phyloP scores from a whole-genome alignment of 2,113 vertebrate species.

The Gasterosteus aculeatus region DNA sequence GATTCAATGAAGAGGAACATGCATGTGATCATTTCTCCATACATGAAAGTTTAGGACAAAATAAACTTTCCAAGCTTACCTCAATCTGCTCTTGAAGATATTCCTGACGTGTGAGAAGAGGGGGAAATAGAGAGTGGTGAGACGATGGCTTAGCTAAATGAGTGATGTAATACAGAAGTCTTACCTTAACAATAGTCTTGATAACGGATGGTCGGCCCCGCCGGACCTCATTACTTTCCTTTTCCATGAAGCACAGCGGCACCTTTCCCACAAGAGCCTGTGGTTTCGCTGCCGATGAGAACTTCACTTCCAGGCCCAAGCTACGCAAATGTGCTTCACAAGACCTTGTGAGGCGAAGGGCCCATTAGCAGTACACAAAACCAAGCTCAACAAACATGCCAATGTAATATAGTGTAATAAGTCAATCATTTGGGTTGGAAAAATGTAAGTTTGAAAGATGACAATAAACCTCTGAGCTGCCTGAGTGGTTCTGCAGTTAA shows the following conservation, averaged over 20 bases:
- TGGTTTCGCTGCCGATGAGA: conserved; percentile 78
- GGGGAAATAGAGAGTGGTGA: background rate
- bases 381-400: too few species aligned
- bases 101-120: conserved; percentile 81
- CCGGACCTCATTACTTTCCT: conserved; percentile 89
- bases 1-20: background rate
- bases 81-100: conserved; percentile 92
- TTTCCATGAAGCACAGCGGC: conserved; percentile 92
- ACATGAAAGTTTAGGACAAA: background rate
- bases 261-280: conserved; percentile 87
- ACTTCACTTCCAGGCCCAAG: conserved; percentile 88
- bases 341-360: conserved; percentile 79
- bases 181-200: conserved; percentile 89
- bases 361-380: background rate
- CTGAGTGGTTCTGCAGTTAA: background rate
- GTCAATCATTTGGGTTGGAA: background rate
- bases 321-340: conserved; percentile 83
- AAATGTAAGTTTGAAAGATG: background rate
- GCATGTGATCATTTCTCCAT: background rate
- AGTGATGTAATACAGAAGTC: background rate
- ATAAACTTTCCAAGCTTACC: conserved; percentile 77
- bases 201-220: conserved; percentile 87
- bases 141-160: background rate
- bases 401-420: background rate
- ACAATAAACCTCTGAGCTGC: background rate